Conservation (phyloP, 2,797 vertebrate genomes). For the Antennarius maculatus region DNA sequence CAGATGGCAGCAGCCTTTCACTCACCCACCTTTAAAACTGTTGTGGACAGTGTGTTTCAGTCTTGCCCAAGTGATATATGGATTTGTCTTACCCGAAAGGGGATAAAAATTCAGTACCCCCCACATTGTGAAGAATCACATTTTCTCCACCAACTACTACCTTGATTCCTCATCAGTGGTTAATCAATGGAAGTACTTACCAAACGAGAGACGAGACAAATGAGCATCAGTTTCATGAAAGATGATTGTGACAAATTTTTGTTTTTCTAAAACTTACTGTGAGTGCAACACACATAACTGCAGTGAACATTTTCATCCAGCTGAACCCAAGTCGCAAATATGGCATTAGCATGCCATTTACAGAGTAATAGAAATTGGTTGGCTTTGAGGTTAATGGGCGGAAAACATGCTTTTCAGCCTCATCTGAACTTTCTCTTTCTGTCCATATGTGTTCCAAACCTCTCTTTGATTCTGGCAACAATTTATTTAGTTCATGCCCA, state of each 20-base stretch:
- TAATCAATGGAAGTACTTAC: constrained; percentile 66
- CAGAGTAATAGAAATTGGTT: constrained; percentile 3
- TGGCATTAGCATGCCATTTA: constrained; percentile 36
- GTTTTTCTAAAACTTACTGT: constrained; percentile 62
- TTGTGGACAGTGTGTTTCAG: constrained; percentile 35
- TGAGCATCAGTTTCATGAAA: constrained; percentile 64
- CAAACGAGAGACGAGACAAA: constrained; percentile 49
- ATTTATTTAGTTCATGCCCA: constrained; percentile 63
- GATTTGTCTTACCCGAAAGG: constrained; percentile 57
- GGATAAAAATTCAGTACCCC: constrained; percentile 65
- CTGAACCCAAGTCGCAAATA: constrained; percentile 8
- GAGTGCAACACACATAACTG: constrained; percentile 51
- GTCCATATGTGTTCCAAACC: constrained; percentile 35
- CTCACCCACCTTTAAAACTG: constrained; percentile 39
- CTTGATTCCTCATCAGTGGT: constrained; percentile 64
- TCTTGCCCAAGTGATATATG: constrained; percentile 70
- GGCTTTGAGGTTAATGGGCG: constrained; percentile 12
- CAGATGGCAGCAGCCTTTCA: constrained; percentile 44
- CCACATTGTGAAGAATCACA: constrained; percentile 62
- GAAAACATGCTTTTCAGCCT: constrained; percentile 12
- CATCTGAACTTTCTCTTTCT: constrained; percentile 47
- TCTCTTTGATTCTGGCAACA: constrained; percentile 42
- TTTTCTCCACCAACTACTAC: constrained; percentile 54
- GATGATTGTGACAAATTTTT: constrained; percentile 63
- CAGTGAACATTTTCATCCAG: constrained; percentile 31